Evolutionary conservation across 1,140 invertebrate species (phyloP), one percentile per base, ranked within the genome.

Genomic region (Pogonomyrmex californicus): DNA sequence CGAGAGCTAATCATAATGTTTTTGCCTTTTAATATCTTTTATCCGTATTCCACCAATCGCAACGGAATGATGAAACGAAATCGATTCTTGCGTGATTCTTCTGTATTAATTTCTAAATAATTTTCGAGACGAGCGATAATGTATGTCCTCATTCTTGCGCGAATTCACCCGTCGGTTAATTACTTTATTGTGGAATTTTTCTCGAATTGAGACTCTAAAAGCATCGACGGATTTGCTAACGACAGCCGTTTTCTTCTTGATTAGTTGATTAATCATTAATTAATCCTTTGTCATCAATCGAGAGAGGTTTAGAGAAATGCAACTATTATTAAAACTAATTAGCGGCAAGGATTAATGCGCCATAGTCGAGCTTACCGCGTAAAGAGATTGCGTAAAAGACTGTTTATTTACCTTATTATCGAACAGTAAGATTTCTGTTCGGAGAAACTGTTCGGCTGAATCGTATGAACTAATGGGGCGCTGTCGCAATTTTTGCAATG

Each of bases 321-420:
- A 17, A 30, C 41, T 65, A 10, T 78, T 81, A 60, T 81, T 70
- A 70, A 49, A 79, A 79, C 10, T 51, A 79, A 79, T 81, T 81
- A 70, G n/a, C 36, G 30, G 14, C 41, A 68, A 23, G 23, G 44
- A 70, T 81, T 70, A 70, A 79, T 68, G 47, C 4, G 30, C 23
- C 7, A 30, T 68, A 38, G 23, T 9, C 33, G 49, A 41, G 23
- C 10, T 47, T 68, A 51, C 36, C 30, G 44, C n/a, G 62, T 12
- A 51, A 75, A n/a, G 14, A 30, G 36, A 54, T 41, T 68, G 23
- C 63, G 36, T 17, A n/a, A 14, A 81, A 38, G 44, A 68, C 63
- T 63, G 63, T 68, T 68, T 68, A 68, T 81, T 81, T 81, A 81
- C 10, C 14, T 68, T 68, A 41, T 81, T 70, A 70, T 33, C 77